A percentile compares a stretch with the other conserved stretches of the same genome.
These are phyloP conservation scores for Neosalanx taihuensis DNA, from an alignment of 2,797 vertebrate genomes.

Conservation along the genomic window DNA sequence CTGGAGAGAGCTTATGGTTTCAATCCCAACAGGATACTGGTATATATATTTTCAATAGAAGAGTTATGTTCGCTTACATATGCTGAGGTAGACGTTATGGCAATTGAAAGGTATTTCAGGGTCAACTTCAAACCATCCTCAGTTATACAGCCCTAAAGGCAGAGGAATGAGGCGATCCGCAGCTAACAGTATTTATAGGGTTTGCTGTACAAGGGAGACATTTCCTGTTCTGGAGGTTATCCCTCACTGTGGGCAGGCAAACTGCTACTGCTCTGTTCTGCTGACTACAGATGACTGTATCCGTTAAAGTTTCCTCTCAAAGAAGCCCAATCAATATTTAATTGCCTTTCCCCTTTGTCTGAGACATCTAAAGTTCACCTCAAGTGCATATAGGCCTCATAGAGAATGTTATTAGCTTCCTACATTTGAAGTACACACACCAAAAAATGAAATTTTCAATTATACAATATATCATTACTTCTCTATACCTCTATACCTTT, in stretches of 20 bases:
- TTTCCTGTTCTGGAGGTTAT: conserved; percentile 16
- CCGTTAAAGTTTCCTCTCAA: conserved; percentile 34
- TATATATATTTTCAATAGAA: background rate
- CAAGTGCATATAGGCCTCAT: conserved; percentile 38
- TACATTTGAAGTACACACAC: conserved; percentile 4
- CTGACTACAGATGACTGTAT: conserved; percentile 33
- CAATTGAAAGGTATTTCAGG: background rate
- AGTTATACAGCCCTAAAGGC: conserved; percentile 1
- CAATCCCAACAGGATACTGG: background rate
- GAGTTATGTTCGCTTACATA: background rate
- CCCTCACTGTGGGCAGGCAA: conserved; percentile 38
- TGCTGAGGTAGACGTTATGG: background rate
- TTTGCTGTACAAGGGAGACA: conserved; percentile 2
- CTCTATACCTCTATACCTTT: background rate
- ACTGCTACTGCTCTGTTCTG: conserved; percentile 45
- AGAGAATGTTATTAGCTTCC: conserved; percentile 27
- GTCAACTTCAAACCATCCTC: background rate
- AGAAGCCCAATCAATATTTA: conserved; percentile 54
- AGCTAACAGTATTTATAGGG: conserved; percentile 13
- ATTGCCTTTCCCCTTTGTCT: conserved; percentile 43
- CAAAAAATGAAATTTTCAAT: conserved; percentile 35
- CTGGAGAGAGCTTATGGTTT: background rate
- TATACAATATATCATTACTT: conserved; percentile 25
- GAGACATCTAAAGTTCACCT: conserved; percentile 38
- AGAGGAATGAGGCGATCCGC: conserved; percentile 11